Evolutionary conservation across 2,888 invertebrate species (phyloP), one percentile per base, ranked within the genome.

Genomic region (Macropis europaea): DNA sequence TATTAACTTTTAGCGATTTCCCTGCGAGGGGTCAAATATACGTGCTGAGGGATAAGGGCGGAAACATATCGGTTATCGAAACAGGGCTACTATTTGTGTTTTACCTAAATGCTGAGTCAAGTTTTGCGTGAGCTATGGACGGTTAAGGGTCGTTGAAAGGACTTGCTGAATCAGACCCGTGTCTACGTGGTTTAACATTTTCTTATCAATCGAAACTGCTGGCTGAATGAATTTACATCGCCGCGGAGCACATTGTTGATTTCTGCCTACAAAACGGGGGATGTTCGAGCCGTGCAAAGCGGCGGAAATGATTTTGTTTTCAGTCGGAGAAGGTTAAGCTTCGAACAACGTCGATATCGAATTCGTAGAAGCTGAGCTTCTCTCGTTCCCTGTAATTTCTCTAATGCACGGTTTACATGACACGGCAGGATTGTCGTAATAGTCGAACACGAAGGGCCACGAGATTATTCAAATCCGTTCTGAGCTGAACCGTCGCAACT

Each of bases 401-500:
- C 64, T 66, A 36, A 59, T 73, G 56, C 64, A 57, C 22, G 59
- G 54, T 70, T 73, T 59, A 63, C 73, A 56, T 17, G 64, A 50
- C 57, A 17, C 61, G 6, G 54, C 26, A 38, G 61, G 32, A 61
- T 68, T 42, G 54, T 38, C 59, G 48, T 64, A 70, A 72, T 59
- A 48, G 57, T 30, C 53, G 70, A 66, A 48, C 48, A 59, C 63
- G 70, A 63, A 48, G 42, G 34, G 32, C 36, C 47, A 34, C 38
- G 63, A 52, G 70, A 70, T 72, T 63, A 70, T 72, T 63, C 70
- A 70, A 63, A 70, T 70, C 57, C 69, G 30, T 48, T 52, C 42
- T 7, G 57, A 63, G 53, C 57, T 19, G 53, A 57, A 63, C 45
- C 64, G 42, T 48, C 57, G 32, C 48, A 30, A 61, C 56, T 56